These are phyloP conservation scores for Rostratula benghalensis DNA, from an alignment of 2,113 vertebrate genomes.

Conservation along the genomic window DNA sequence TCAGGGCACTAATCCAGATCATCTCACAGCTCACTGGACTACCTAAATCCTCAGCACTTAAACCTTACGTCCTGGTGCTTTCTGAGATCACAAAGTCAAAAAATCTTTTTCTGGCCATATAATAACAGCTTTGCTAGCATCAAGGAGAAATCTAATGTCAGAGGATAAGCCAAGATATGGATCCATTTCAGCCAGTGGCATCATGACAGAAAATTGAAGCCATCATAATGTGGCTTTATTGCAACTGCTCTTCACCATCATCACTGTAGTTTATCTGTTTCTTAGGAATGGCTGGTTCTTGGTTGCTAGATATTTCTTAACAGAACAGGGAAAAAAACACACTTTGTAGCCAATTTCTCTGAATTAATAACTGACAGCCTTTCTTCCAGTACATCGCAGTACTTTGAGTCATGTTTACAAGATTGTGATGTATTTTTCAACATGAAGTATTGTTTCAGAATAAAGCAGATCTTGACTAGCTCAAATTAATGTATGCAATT, in stretches of 20 bases:
- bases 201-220: neutral
- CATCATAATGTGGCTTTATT: neutral
- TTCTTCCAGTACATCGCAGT: neutral
- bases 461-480: neutral
- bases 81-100: neutral
- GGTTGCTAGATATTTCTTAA: neutral
- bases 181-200: neutral
- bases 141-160: constrained; percentile 1
- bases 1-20: constrained; percentile 30
- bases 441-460: neutral
- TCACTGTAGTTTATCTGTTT: neutral
- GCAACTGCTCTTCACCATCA: neutral
- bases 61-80: neutral
- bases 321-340: neutral
- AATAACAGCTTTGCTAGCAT: constrained; percentile 3
- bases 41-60: constrained; percentile 45
- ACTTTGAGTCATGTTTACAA: neutral
- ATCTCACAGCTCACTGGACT: constrained; percentile 13
- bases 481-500: neutral
- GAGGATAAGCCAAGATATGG: neutral
- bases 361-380: neutral
- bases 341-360: neutral
- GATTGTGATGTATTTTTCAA: neutral
- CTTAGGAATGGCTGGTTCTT: neutral
- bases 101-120: neutral